A percentile compares a stretch with the other conserved stretches of the same genome.
Evolutionary conservation across 2,113 vertebrate species (phyloP).

Genomic region (Sinosuthora webbiana): DNA sequence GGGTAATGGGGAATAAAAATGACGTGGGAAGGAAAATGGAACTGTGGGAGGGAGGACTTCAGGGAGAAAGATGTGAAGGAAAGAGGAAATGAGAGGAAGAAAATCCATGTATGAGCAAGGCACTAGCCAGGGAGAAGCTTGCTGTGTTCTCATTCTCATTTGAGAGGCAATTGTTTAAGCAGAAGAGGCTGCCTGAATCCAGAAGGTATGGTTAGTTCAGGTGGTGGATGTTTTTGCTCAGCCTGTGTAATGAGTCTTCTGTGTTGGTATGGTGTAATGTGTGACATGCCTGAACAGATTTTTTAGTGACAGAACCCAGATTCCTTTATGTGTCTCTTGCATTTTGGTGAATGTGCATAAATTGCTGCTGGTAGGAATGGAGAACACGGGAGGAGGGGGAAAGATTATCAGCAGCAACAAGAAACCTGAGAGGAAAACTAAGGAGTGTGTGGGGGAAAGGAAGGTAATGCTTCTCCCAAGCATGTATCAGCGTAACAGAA

Average conservation of each 20-base stretch:
- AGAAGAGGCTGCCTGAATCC: not conserved
- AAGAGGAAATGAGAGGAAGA: not conserved
- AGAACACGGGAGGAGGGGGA: not conserved
- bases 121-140: not conserved
- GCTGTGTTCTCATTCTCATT: not conserved
- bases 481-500: not conserved
- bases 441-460: not conserved
- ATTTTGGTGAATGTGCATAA: not conserved
- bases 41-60: not conserved
- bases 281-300: not conserved
- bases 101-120: not conserved
- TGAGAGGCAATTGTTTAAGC: not conserved
- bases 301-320: not conserved
- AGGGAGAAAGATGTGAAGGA: not conserved
- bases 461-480: not conserved
- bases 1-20: not conserved
- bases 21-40: not conserved
- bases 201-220: not conserved
- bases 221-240: not conserved
- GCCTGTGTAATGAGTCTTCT: not conserved
- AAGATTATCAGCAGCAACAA: not conserved
- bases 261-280: not conserved
- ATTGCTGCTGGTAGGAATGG: not conserved
- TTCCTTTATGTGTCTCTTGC: not conserved
- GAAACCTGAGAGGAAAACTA: not conserved